Percentiles rank a stretch among this genome's conserved stretches.
phyloP scores from a whole-genome alignment of 1,140 invertebrate species.

The Neodiprion lecontei region DNA sequence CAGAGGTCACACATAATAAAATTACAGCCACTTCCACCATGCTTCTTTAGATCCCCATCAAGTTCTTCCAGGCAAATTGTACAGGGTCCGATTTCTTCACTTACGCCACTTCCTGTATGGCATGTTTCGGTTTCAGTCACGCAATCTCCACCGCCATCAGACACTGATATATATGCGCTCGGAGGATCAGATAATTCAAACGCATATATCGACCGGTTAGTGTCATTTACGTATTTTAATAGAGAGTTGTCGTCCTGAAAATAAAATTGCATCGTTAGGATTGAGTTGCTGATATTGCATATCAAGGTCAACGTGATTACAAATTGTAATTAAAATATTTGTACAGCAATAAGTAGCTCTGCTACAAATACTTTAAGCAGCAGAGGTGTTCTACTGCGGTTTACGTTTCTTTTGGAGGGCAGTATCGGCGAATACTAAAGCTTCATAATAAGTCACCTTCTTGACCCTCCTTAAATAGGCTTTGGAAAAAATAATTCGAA shows the following conservation, averaged over 20 bases:
- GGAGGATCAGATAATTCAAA: constrained; percentile 61
- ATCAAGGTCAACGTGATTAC: background rate
- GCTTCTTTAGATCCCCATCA: constrained; percentile 65
- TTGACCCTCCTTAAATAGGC: constrained; percentile 47
- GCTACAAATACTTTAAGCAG: constrained; percentile 48
- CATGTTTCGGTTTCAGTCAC: constrained; percentile 38
- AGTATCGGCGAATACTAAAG: constrained; percentile 53
- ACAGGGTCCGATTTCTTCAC: constrained; percentile 56
- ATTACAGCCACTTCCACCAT: constrained; percentile 62
- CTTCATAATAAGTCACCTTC: constrained; percentile 48
- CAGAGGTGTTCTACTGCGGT: constrained; percentile 55
- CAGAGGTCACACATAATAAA: constrained; percentile 69
- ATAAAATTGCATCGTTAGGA: constrained; percentile 20
- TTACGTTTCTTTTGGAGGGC: constrained; percentile 46
- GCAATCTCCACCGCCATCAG: constrained; percentile 41
- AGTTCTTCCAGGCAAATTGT: constrained; percentile 72
- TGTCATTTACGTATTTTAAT: constrained; percentile 64
- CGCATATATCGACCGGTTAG: constrained; percentile 65
- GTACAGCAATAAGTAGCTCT: constrained; percentile 56
- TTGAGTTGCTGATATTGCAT: background rate
- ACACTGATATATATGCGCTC: constrained; percentile 38
- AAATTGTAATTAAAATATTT: constrained; percentile 22
- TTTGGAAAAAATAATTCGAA: constrained; percentile 13
- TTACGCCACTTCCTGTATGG: constrained; percentile 38
- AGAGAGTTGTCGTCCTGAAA: constrained; percentile 67